A percentile compares a stretch with the other conserved stretches of the same genome.
phyloP scores from a whole-genome alignment of 2,113 vertebrate species.

The rabbit (Oryctolagus cuniculus) region mOryCun1.1 NC_091441.1:81774001-81774500 shows the following conservation, averaged over 20 bases:
- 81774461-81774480: slow-evolving; percentile 62
- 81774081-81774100: background rate
- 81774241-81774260: slow-evolving; percentile 24
- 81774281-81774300: slow-evolving; percentile 66
- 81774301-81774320: background rate
- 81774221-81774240: slow-evolving; percentile 32
- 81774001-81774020: too few species aligned
- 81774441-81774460: slow-evolving; percentile 59
- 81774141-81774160: slow-evolving; percentile 5
- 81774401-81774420: slow-evolving; percentile 72
- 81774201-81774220: slow-evolving; percentile 58
- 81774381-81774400: slow-evolving; percentile 45
- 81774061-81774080: slow-evolving; percentile 63
- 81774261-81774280: background rate
- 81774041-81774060: slow-evolving; percentile 19
- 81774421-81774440: slow-evolving; percentile 48
- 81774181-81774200: slow-evolving; percentile 42
- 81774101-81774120: background rate
- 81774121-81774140: slow-evolving; percentile 57
- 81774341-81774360: slow-evolving; percentile 44
- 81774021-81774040: background rate
- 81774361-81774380: slow-evolving; percentile 8
- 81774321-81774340: slow-evolving; percentile 27
- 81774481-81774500: slow-evolving; percentile 75
- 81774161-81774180: slow-evolving; percentile 23